phyloP scores from a whole-genome alignment of 2,113 vertebrate genomes.

The Odontophorus gujanensis region DNA sequence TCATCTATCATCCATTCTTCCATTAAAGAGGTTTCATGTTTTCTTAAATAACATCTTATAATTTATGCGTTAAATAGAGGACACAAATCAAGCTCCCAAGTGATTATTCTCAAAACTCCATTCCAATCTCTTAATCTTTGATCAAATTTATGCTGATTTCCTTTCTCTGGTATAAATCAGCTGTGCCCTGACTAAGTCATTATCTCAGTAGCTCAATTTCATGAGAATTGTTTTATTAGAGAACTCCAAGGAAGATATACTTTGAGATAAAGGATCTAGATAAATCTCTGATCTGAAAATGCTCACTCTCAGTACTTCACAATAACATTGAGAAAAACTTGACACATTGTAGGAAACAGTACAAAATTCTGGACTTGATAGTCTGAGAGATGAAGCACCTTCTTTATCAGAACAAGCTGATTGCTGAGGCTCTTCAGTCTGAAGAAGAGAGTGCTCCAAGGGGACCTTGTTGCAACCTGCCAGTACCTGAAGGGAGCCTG shows the following conservation, averaged over 20 bases:
- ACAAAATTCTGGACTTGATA: neutral
- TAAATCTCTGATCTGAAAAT: neutral
- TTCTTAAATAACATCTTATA: neutral
- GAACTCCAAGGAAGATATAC: neutral
- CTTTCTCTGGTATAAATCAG: neutral
- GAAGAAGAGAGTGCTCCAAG: too few relatives aligned
- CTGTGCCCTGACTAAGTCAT: neutral
- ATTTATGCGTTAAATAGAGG: neutral
- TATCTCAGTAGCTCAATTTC: neutral
- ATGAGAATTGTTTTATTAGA: neutral
- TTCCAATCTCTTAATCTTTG: neutral
- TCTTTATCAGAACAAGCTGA: too few relatives aligned
- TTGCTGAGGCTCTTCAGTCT: too few relatives aligned
- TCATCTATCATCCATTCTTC: neutral
- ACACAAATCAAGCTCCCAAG: neutral
- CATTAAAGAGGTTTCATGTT: neutral
- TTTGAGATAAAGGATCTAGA: neutral
- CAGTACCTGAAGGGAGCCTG: too few relatives aligned
- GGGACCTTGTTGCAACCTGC: too few relatives aligned
- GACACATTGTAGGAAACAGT: neutral
- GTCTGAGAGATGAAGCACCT: too few relatives aligned
- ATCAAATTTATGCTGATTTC: neutral
- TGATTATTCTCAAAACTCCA: neutral
- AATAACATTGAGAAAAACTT: neutral
- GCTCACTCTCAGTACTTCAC: neutral